Conservation (phyloP, 2,888 invertebrate genomes). For the Lasioglossum pauxillum region DNA sequence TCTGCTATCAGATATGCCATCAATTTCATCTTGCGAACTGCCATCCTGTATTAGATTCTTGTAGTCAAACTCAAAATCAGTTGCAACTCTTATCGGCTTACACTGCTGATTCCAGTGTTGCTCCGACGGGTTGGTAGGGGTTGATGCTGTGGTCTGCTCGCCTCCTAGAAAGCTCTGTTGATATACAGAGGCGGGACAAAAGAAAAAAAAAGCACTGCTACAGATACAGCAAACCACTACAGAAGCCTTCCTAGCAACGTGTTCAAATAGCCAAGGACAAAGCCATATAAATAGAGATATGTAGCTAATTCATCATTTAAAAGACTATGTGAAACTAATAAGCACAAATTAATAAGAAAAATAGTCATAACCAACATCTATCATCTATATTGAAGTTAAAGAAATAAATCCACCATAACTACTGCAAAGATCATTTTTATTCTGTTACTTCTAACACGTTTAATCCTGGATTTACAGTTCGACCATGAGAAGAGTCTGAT, state of each 20-base stretch:
- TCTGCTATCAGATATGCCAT: slow-evolving; percentile 53
- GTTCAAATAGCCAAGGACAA: slow-evolving; percentile 51
- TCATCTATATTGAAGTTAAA: slow-evolving; percentile 25
- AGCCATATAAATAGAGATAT: slow-evolving; percentile 32
- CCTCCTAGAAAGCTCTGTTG: slow-evolving; percentile 84
- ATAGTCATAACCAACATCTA: slow-evolving; percentile 22
- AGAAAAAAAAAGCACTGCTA: slow-evolving; percentile 83
- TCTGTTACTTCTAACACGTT: slow-evolving; percentile 28
- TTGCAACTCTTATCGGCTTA: slow-evolving; percentile 82
- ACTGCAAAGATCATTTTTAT: slow-evolving; percentile 22
- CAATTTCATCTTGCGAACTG: slow-evolving; percentile 49
- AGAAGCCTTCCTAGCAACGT: slow-evolving; percentile 75
- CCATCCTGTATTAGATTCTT: slow-evolving; percentile 69
- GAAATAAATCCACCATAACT: slow-evolving; percentile 17
- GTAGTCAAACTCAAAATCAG: slow-evolving; percentile 78
- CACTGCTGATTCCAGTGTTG: slow-evolving; percentile 83
- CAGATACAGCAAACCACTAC: slow-evolving; percentile 83
- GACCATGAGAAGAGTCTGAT: background rate
- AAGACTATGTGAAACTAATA: slow-evolving; percentile 28
- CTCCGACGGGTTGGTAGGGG: slow-evolving; percentile 79
- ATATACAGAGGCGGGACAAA: slow-evolving; percentile 81
- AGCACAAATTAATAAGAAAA: slow-evolving; percentile 37
- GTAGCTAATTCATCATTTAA: slow-evolving; percentile 18
- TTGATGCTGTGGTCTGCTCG: slow-evolving; percentile 78
- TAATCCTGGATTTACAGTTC: slow-evolving; percentile 8